phyloP scores from a whole-genome alignment of 23 tunicate species.

The Trididemnum nubilum region DNA sequence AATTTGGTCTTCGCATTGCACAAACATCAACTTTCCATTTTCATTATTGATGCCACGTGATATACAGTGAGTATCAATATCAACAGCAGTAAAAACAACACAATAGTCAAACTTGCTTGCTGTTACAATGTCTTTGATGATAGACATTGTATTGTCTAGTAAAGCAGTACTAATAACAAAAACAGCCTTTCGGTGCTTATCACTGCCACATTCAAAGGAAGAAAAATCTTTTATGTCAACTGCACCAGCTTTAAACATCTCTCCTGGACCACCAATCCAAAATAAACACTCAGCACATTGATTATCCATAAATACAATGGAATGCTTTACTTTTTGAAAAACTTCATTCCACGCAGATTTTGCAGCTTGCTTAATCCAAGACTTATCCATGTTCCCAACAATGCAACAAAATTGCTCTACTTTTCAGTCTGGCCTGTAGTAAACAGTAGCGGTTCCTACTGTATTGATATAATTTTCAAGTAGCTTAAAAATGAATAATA shows the following conservation, averaged over 20 bases:
- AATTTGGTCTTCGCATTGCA: conserved; percentile 28
- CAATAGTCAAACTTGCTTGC: conserved; percentile 60
- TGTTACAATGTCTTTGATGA: conserved; percentile 42
- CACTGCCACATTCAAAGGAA: conserved; percentile 59
- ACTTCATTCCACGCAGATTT: conserved; percentile 37
- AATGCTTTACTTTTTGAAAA: conserved; percentile 32
- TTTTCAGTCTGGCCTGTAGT: no score
- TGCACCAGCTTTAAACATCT: conserved; percentile 55
- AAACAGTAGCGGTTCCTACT: no score
- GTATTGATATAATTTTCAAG: no score
- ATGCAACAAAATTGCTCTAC: no score
- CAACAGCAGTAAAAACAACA: conserved; percentile 41
- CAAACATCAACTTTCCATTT: conserved; percentile 13
- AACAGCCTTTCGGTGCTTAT: conserved; percentile 53
- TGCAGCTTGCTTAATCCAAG: conserved; percentile 12
- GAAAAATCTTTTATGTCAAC: conserved; percentile 66
- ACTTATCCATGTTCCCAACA: conserved; percentile 18
- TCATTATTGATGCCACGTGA: conserved; percentile 23
- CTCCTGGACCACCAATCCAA: conserved; percentile 63
- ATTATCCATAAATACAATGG: conserved; percentile 67
- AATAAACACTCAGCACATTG: conserved; percentile 67
- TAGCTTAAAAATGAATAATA: no score
- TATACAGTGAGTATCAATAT: conserved; percentile 27
- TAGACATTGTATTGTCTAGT: conserved; percentile 31
- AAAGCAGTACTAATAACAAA: conserved; percentile 45